phyloP scores from a whole-genome alignment of 2,888 invertebrate genomes.

The Diploptera punctata region DNA sequence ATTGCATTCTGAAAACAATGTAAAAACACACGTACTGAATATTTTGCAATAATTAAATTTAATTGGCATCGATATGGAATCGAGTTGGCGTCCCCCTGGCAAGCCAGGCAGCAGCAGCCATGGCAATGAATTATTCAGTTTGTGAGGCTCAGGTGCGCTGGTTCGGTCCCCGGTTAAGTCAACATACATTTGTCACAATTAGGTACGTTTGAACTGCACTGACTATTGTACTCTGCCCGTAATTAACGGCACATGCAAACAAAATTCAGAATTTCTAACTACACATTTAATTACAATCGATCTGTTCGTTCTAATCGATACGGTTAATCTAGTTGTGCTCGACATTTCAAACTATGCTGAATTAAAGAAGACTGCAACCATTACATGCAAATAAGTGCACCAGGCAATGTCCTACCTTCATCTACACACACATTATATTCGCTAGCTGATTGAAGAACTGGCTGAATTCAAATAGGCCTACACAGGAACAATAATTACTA shows the following conservation, averaged over 20 bases:
- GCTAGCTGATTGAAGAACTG: no score
- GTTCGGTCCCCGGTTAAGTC: slow-evolving; percentile 17
- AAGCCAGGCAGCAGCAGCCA: not conserved
- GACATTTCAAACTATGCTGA: slow-evolving; percentile 4
- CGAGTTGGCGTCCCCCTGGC: not conserved
- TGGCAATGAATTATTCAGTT: slow-evolving; percentile 18
- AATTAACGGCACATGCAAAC: slow-evolving; percentile 15
- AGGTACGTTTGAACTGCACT: slow-evolving; percentile 3
- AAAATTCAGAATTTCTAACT: slow-evolving; percentile 15
- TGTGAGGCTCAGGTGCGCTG: not conserved
- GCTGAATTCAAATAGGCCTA: no score
- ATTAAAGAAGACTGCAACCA: not conserved
- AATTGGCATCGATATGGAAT: not conserved
- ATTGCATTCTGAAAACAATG: no score
- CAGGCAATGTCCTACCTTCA: not conserved
- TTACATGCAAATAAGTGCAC: no score
- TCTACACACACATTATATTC: no score
- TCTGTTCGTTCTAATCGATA: slow-evolving; percentile 1
- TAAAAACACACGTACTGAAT: no score
- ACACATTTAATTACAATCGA: slow-evolving; percentile 21
- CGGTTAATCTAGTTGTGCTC: not conserved
- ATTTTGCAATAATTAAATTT: no score
- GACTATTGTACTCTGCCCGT: slow-evolving; percentile 14
- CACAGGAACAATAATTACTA: no score
- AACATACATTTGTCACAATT: slow-evolving; percentile 21